Evolutionary conservation across 2,888 invertebrate species (phyloP), one percentile per base, ranked within the genome.

Genomic region (Zele albiditarsus): DNA sequence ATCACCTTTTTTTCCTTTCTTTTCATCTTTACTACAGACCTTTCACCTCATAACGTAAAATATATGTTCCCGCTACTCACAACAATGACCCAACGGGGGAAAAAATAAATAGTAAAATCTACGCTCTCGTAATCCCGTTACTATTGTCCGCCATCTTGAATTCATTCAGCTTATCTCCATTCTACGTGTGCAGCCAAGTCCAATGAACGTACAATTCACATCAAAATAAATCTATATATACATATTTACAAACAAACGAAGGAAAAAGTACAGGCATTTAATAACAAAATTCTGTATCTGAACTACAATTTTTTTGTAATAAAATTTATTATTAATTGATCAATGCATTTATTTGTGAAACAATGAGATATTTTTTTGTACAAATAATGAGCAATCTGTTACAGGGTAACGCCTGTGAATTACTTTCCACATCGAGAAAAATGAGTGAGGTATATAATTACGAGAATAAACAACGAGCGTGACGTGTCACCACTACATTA

Each of bases 401-500:
- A 6, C n/a, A 8, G 53, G 20, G 53, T 53, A 53, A 53, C 53
- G 53, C 53, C 53, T 53, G 53, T n/a, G n/a, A 20, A 4, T 20
- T 14, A 46, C 16, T 46, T 46, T n/a, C 16, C 3, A 5, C 53
- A 53, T 53, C n/a, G n/a, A 53, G 5, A 53, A 20, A 5, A 20
- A 20, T 53, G 31, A 20, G 3, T 20, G 14, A 31, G 31, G 38
- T 38, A 38, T 12, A 38, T 63, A 38, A 69, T 69, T 69, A 31
- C 31, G 23, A 57, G 67, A 25, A 67, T 49, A 69, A 31, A 57
- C n/a, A 46, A n/a, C 27, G 27, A 46, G 8, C 4, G 68, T 69
- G 68, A 69, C 68, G 68, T 69, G 53, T 53, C 53, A 20, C 31
- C 23, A 31, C 28, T 20, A 8, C 20, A 23, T 57, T 57, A 69